Evolutionary conservation across 2,888 invertebrate genomes (phyloP), one percentile per base, ranked within the genome.

Genomic region (Cephus runcator): DNA sequence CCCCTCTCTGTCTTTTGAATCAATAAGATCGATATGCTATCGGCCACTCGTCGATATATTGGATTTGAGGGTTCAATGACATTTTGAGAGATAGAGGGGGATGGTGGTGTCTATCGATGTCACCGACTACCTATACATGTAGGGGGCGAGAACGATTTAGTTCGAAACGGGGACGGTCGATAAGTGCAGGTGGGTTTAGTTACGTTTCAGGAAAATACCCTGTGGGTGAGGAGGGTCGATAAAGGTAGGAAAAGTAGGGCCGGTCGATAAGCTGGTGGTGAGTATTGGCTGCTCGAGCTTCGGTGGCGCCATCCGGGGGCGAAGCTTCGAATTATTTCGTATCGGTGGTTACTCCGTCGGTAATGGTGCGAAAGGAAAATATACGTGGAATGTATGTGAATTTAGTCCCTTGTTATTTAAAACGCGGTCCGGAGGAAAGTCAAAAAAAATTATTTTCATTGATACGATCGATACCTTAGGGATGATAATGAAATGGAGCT

Each of bases 321-420:
- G 15, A 56, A 56, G 9, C 56, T 23, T 23, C 9, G 23, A 56
- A 2, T 9, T 56, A 56, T 23, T 56, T 56, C 2, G 23, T 15
- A 56, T 23, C 23, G 9, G 23, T 56, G 23, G 9, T 23, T 56
- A 9, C 56, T 56, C 56, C 23, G 56, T 23, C 56, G 56, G 56
- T 56, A 56, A 56, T 2, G 2, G 23, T 9, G 23, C 23, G 9
- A 23, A 56, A 9, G 56, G 0, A 15, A 23, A 23, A 23, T 23
- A 2, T 23, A 23, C 23, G 23, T 15, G 6, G 23, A 9, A 2
- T 3, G 1, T 23, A 23, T 1, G 56, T 15, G 56, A 56, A 56
- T 15, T 36, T 4, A 1, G 4, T 0, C 1, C 1, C 0, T 36
- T 36, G 12, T 12, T 1, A 15, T 15, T 15, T 2, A 15, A 15